A percentile compares a stretch with the other conserved stretches of the same genome.
These are phyloP conservation scores for Drosophila oshimai DNA, from an alignment of 1,140 invertebrate species.

Conservation along the genomic window DNA sequence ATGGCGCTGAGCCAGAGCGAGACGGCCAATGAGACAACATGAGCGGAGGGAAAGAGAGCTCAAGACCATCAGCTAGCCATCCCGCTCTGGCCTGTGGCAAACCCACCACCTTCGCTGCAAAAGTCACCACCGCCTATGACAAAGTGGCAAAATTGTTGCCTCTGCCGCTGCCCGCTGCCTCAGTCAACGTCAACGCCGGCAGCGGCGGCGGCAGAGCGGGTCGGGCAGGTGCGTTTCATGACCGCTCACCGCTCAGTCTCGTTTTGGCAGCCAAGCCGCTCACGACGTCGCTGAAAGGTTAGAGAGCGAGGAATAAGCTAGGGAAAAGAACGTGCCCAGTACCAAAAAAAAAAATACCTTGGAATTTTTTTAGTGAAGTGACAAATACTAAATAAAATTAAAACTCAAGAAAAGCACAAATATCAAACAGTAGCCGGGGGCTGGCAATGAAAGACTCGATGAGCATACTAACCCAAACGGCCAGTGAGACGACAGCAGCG, in stretches of 20 bases:
- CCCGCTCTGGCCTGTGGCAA: not conserved
- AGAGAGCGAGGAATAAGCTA: not conserved
- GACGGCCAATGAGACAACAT: slow-evolving; percentile 21
- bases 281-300: slow-evolving; percentile 58
- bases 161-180: slow-evolving; percentile 18
- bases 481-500: slow-evolving; percentile 44
- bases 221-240: slow-evolving; percentile 36
- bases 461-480: slow-evolving; percentile 75
- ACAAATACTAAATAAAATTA: too few species aligned
- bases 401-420: not conserved
- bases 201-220: not conserved
- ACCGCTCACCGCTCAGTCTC: slow-evolving; percentile 66
- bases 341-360: not conserved
- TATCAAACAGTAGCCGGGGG: not conserved
- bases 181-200: not conserved
- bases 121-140: slow-evolving; percentile 52
- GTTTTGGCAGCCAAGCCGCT: slow-evolving; percentile 77
- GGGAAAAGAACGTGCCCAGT: too few species aligned
- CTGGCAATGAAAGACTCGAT: slow-evolving; percentile 79
- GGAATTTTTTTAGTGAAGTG: slow-evolving; percentile 29
- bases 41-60: not conserved
- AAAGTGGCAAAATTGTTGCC: slow-evolving; percentile 65
- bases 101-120: too few species aligned
- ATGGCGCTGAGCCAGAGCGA: slow-evolving; percentile 59
- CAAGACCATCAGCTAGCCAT: not conserved